Conservation (phyloP, 2,888 invertebrate genomes). For the Cryptus viduatorius region DNA sequence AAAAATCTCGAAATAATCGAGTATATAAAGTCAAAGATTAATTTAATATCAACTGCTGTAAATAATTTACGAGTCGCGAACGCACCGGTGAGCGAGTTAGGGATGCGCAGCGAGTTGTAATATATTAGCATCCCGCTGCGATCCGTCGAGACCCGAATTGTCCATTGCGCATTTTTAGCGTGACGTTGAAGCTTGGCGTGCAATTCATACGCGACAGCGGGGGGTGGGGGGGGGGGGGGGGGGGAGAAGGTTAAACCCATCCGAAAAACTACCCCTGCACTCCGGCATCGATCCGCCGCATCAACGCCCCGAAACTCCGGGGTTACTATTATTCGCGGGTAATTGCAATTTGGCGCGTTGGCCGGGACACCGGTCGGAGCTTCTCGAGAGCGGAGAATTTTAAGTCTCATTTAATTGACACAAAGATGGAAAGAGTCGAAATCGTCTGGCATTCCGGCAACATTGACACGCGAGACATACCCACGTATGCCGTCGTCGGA, state of each 20-base stretch:
- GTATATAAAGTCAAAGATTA: neutral
- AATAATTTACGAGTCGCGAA: neutral
- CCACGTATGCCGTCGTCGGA: conserved; percentile 12
- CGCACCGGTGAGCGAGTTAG: neutral
- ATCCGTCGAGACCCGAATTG: neutral
- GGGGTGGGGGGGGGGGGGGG: neutral
- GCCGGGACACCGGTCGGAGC: too few species aligned
- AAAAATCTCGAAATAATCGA: neutral
- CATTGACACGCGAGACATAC: too few species aligned
- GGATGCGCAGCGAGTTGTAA: neutral
- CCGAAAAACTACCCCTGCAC: too few species aligned
- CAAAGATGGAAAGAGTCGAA: conserved; percentile 21
- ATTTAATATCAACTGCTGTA: neutral
- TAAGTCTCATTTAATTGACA: conserved; percentile 76
- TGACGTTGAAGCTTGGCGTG: neutral
- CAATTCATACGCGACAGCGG: neutral
- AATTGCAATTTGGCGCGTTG: neutral
- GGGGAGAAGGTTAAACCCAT: neutral
- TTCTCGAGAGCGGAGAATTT: conserved; percentile 67
- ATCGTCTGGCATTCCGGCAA: too few species aligned
- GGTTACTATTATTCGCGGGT: neutral
- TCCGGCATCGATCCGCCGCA: neutral
- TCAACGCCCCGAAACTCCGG: neutral
- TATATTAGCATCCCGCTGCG: conserved; percentile 3
- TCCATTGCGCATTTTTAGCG: neutral